Percentiles rank a stretch among this genome's conserved stretches.
Conservation (phyloP, 2,113 vertebrate genomes). For the Eublepharis macularius region DNA sequence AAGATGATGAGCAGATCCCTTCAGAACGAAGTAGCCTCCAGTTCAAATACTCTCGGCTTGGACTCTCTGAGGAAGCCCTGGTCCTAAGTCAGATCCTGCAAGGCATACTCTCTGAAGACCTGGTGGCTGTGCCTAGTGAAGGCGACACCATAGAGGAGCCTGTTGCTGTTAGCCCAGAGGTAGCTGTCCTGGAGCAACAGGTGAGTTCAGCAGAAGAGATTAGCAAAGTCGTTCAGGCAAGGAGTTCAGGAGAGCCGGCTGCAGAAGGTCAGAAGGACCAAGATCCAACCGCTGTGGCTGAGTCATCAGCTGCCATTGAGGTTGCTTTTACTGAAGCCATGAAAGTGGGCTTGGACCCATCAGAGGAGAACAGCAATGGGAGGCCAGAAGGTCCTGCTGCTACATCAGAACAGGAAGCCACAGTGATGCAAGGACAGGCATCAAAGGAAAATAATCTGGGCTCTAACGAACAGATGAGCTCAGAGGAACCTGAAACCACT, state of each 20-base stretch:
- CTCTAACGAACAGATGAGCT: background rate
- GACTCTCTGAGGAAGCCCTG: background rate
- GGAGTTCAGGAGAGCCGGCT: background rate
- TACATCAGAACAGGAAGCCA: background rate
- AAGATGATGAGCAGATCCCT: slow-evolving; percentile 49
- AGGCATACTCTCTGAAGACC: background rate
- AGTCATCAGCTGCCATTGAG: background rate
- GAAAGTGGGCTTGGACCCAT: too few species aligned
- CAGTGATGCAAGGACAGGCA: background rate
- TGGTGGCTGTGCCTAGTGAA: fast-evolving
- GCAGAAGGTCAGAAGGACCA: background rate
- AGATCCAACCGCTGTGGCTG: background rate
- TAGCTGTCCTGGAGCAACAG: background rate
- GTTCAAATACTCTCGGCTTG: background rate
- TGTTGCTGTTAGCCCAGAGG: background rate
- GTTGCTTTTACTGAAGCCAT: background rate
- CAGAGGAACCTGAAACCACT: background rate
- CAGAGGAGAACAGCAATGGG: background rate
- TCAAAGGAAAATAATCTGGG: background rate
- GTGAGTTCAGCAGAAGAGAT: fast-evolving
- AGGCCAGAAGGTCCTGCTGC: background rate
- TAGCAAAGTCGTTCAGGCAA: background rate
- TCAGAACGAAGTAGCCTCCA: slow-evolving; percentile 37
- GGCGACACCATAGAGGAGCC: background rate
- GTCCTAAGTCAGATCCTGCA: background rate